Base-by-base conservation (phyloP, 2,797 vertebrate genomes). In the Chelidonichthys spinosus region DNA sequence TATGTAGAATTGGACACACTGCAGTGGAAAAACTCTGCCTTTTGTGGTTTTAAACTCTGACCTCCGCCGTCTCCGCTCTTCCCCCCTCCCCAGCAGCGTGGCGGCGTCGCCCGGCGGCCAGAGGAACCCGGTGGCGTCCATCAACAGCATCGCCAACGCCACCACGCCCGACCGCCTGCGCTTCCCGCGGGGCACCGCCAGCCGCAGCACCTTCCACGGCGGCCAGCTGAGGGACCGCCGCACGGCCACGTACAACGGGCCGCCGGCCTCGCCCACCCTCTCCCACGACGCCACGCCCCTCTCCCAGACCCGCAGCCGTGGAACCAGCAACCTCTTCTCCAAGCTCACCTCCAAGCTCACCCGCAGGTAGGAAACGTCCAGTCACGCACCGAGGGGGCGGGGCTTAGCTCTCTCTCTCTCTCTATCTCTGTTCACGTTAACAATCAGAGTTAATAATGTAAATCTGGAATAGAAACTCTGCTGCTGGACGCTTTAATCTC, bases 311-410 rank as follows among this genome's bases (percentile, higher is more conserved):
- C 96, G 98, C 89, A 96, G 96, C 91, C 94, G 97, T 43, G 97
- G 96, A 76, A 97, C 97, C 89, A 97, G 97, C 85, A 99, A 98
- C 78, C 96, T 99, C 1, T 98, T 99, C 89, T 97, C 95, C 86
- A 99, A 99, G 86, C 95, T 99, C 69, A 99, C 98, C 85, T 99
- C 97, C 62, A 99, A 99, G 78, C 96, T 99, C 52, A 99, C 97
- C 0, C 95, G 97, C 93, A 99, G 98, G 98, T 99, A 96, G 90
- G 32, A 18, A 8, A 18, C 3, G 2, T 13, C 25, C 58, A 37
- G 25, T 11, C 5, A 35, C 17, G 11, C 58, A 1, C 18, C 50
- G 44, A 11, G 4, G 6, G 42, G 63, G 7, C 47, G 63, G 70
- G 17, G 49, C 46, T 81, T 55, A 54, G n/a, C 18, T 39, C 47